These are phyloP conservation scores for Murina feae DNA, from an alignment of 2,113 vertebrate species.

Conservation along the genomic window DNA sequence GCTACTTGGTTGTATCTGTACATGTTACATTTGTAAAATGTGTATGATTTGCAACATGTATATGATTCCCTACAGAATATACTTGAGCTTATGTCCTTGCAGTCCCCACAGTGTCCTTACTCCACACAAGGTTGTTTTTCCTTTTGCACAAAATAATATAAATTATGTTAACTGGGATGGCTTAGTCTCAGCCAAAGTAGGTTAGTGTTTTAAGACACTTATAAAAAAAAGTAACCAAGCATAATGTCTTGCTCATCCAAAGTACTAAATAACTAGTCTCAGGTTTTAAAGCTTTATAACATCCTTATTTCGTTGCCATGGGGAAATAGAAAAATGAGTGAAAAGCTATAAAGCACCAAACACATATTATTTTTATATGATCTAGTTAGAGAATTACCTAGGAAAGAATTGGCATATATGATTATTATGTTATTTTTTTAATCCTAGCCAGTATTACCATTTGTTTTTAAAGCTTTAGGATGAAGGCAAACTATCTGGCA, in stretches of 20 bases:
- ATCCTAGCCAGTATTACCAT: not conserved
- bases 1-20: not conserved
- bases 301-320: not conserved
- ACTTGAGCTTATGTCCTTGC: not conserved
- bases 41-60: not conserved
- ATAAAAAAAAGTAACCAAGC: slow-evolving; percentile 8
- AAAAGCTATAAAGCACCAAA: not conserved
- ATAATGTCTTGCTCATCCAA: not conserved
- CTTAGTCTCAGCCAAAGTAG: not conserved
- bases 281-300: not conserved
- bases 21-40: not conserved
- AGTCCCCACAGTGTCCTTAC: not conserved
- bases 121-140: not conserved
- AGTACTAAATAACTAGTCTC: not conserved
- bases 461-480: not conserved
- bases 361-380: slow-evolving; percentile 1
- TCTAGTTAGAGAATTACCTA: not conserved
- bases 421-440: not conserved
- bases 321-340: not conserved
- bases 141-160: slow-evolving; percentile 10
- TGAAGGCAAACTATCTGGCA: not conserved
- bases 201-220: slow-evolving; percentile 9
- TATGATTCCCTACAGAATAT: not conserved
- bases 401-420: not conserved
- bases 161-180: not conserved